phyloP scores from a whole-genome alignment of 2,888 invertebrate species.

The Latrodectus elegans region DNA sequence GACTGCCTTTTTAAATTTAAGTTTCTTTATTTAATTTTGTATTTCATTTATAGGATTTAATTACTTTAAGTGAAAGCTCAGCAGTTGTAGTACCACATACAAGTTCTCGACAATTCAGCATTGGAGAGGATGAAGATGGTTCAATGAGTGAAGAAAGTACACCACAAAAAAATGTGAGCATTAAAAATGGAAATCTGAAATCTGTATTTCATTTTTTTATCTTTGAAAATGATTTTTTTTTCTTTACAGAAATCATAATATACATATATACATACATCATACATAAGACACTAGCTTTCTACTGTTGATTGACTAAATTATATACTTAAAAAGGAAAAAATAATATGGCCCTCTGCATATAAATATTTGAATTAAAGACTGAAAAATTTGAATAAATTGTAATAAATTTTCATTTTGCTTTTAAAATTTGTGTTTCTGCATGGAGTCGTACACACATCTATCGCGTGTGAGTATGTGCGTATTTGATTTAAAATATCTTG shows the following conservation, averaged over 20 bases:
- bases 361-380: too few relatives aligned
- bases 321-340: too few relatives aligned
- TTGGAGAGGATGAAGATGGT: conserved; percentile 67
- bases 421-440: too few relatives aligned
- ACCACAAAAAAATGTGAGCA: conserved; percentile 52
- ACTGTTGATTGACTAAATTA: too few relatives aligned
- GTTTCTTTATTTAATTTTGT: background rate
- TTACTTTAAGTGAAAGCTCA: conserved; percentile 60
- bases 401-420: too few relatives aligned
- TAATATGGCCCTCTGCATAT: too few relatives aligned
- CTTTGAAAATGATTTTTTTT: background rate
- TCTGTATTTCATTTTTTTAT: background rate
- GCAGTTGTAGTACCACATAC: conserved; percentile 64
- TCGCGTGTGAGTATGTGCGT: too few relatives aligned
- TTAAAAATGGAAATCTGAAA: background rate
- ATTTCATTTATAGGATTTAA: conserved; percentile 52
- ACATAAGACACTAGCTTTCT: too few relatives aligned
- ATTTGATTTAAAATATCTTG: too few relatives aligned
- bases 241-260: background rate
- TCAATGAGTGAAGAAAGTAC: conserved; percentile 63
- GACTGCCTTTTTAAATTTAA: background rate
- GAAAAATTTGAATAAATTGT: too few relatives aligned
- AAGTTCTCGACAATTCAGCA: conserved; percentile 64
- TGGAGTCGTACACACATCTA: too few relatives aligned
- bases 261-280: too few relatives aligned